Evolutionary conservation across 2,113 vertebrate genomes (phyloP).

Genomic region (Nannobrachium achirus): DNA sequence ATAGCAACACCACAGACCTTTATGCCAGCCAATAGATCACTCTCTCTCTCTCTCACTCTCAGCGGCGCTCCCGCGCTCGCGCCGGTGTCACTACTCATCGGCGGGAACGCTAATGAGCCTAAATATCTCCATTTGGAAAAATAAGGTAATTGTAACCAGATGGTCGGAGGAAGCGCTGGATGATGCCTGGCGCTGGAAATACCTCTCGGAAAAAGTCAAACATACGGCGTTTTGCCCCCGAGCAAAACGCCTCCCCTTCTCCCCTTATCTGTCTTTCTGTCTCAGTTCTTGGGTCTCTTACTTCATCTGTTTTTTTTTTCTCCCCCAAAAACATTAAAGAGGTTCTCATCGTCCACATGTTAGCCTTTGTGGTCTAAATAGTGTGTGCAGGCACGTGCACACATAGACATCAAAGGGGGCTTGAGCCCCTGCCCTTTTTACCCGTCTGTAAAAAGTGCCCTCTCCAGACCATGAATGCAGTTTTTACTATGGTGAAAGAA

Average conservation of each 20-base stretch:
- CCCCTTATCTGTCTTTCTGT: conserved; percentile 65
- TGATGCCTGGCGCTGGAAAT: conserved; percentile 68
- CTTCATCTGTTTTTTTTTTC: too few species aligned
- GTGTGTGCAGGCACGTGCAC: background rate
- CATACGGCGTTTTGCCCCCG: conserved; percentile 64
- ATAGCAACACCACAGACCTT: conserved; percentile 45
- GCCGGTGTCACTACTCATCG: conserved; percentile 66
- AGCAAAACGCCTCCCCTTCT: conserved; percentile 50
- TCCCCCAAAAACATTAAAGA: conserved; percentile 76
- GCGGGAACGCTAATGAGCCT: conserved; percentile 64
- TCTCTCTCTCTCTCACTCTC: conserved; percentile 14
- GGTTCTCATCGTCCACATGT: conserved; percentile 70
- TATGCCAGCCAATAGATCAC: conserved; percentile 61
- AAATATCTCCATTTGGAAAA: conserved; percentile 74
- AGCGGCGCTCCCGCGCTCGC: conserved; percentile 45
- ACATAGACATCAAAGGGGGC: too few species aligned
- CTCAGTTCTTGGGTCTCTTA: conserved; percentile 30
- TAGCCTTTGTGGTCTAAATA: conserved; percentile 59
- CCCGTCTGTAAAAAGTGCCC: too few species aligned
- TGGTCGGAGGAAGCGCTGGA: conserved; percentile 71
- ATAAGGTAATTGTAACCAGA: conserved; percentile 74
- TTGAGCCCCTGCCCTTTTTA: too few species aligned
- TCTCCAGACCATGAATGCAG: too few species aligned
- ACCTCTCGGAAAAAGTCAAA: conserved; percentile 73
- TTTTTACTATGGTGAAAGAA: too few species aligned